Evolutionary conservation across 1,140 invertebrate species (phyloP), one percentile per base, ranked within the genome.

Genomic region (Bombus pascuorum): DNA sequence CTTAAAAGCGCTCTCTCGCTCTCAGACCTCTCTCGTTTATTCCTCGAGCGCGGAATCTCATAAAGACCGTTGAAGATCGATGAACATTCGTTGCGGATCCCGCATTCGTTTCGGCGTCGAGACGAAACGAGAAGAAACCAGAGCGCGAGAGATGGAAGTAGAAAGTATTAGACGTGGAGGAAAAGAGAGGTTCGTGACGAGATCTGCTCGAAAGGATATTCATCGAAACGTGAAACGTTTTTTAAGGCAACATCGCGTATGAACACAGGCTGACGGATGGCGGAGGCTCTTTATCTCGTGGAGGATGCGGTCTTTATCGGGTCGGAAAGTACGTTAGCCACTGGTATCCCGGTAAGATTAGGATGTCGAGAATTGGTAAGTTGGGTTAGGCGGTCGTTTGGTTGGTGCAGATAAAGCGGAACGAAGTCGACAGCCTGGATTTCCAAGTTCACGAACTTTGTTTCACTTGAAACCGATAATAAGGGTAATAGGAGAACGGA

Each of bases 291-390:
- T 90, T 91, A 91, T 91, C 89, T 90, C 83, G 44, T 80, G 85
- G 34, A 90, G 85, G 89, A 91, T 87, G 87, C 85, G 89, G 87
- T 91, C 89, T 88, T 91, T 91, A 91, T 91, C 90, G 71, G 70
- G 84, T 83, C 65, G 88, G 75, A 91, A 90, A 85, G 85, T 91
- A 90, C 85, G 83, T 90, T 90, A 91, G 79, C 89, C 87, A 75
- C 66, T 82, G 75, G 85, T 91, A 91, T 90, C 84, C 87, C 77
- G 81, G 77, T 28, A 70, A 91, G 90, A 91, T 91, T 91, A 91
- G 87, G 88, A 91, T 85, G 89, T 91, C 87, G 84, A 18, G 86
- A 87, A 91, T 91, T 65, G 81, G 81, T 88, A 91, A 91, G 86
- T 91, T 89, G 72, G 90, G 77, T 81, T 85, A 89, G 81, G 72